Conservation (phyloP, 1,140 invertebrate species). For the Doryteuthis pealeii region DNA sequence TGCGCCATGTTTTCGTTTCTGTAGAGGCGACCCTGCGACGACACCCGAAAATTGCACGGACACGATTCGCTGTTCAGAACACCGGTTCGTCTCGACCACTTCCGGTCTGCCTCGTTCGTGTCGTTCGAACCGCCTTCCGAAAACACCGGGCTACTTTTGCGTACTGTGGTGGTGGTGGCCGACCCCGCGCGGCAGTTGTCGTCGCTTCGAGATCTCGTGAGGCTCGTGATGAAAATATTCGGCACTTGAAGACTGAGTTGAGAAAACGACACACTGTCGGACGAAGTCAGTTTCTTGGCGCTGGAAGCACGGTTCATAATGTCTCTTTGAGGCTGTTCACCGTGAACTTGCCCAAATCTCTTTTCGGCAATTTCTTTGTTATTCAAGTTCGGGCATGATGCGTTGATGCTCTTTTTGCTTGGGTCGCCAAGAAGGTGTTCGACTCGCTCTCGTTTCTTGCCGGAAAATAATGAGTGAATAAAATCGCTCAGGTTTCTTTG, state of each 20-base stretch:
- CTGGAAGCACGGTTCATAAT: background rate
- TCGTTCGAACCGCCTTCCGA: background rate
- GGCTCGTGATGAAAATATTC: constrained; percentile 1
- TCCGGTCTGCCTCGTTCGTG: background rate
- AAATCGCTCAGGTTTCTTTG: background rate
- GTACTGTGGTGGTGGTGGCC: background rate
- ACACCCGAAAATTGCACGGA: background rate
- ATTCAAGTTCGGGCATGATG: background rate
- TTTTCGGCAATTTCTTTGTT: background rate
- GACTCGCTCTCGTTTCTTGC: background rate
- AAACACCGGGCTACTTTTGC: background rate
- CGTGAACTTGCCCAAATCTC: background rate
- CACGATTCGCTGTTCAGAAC: no score
- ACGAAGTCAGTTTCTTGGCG: background rate
- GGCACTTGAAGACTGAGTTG: background rate
- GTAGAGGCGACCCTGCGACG: background rate
- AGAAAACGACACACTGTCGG: no score
- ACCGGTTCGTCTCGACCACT: no score
- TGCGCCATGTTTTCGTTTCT: constrained; percentile 35
- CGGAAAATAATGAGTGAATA: background rate
- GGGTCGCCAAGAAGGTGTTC: no score
- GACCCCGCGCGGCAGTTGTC: background rate
- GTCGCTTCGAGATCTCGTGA: background rate
- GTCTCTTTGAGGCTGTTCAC: background rate
- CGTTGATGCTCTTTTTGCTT: background rate